Evolutionary conservation across 2,113 vertebrate species (phyloP), one percentile per base, ranked within the genome.

Genomic region (Neogale vison): DNA sequence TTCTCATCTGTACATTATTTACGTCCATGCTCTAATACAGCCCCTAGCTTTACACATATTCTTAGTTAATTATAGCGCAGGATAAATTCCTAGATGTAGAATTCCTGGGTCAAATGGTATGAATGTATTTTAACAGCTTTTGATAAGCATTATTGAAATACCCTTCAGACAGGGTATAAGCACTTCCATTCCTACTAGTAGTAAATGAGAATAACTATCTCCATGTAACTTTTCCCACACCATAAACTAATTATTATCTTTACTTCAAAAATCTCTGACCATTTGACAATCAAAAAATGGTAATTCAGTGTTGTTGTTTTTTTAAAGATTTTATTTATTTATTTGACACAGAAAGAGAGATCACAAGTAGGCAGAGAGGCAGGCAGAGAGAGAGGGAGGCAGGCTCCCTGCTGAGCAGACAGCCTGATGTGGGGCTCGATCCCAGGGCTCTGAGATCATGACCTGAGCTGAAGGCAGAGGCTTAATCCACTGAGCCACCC

Each of bases 101-200:
- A 84, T 95, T 97, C 39, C 55, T 61, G 34, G 42, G 76, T 93
- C 45, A 95, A 94, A 83, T 42, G 74, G 50, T 86, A 85, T 85
- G 74, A 82, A 90, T 82, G 23, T 91, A 91, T 74, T 91, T 96
- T 82, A 95, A 90, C 93, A 77, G 77, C 12, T 88, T 96, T 91
- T 97, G 55, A 36, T 91, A 88, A 96, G 12, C 92, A 42, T 59
- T 96, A 69, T n/a, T 74, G 23, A 96, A 95, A 87, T 90, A 84
- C 12, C 52, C 55, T 96, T 94, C 23, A 93, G n/a, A 90, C 47
- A 87, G 80, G 11, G 31, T 52, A 6, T 71, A 79, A 93, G 34
- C 42, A 90, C 86, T 87, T 61, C 82, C 5, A 76, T 57, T 57
- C 61, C 52, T 92, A 85, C 42, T 24, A 76, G n/a, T 59, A 87